Percentiles rank a stretch among this genome's conserved stretches.
Evolutionary conservation across 2,113 vertebrate species (phyloP).

Genomic region (Centropristis striata): DNA sequence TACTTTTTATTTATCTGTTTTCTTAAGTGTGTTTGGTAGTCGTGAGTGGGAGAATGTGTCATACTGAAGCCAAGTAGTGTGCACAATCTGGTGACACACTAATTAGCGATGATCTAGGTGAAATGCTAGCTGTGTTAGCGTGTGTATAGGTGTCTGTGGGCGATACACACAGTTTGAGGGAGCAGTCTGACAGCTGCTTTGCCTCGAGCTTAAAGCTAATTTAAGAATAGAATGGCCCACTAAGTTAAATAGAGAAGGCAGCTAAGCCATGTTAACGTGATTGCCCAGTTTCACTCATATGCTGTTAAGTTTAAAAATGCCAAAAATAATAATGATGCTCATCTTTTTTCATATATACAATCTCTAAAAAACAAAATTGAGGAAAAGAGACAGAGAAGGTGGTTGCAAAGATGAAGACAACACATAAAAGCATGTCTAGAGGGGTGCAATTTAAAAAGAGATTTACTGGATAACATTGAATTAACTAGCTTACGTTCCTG

Average conservation of each 20-base stretch:
- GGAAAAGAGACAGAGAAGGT: slow-evolving; percentile 6
- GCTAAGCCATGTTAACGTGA: slow-evolving; percentile 23
- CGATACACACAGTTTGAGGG: slow-evolving; percentile 66
- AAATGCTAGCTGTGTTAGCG: slow-evolving; percentile 70
- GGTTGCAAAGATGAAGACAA: slow-evolving; percentile 50
- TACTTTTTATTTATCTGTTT: slow-evolving; percentile 40
- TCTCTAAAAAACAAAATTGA: not conserved
- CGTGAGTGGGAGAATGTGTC: slow-evolving; percentile 44
- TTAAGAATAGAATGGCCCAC: slow-evolving; percentile 55
- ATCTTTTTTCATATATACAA: not conserved
- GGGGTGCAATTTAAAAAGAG: slow-evolving; percentile 66
- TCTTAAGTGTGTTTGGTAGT: slow-evolving; percentile 46
- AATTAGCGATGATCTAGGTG: slow-evolving; percentile 79
- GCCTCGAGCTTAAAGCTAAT: slow-evolving; percentile 68
- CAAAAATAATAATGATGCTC: slow-evolving; percentile 20
- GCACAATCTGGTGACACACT: slow-evolving; percentile 75
- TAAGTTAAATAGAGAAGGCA: slow-evolving; percentile 45
- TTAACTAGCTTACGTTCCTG: slow-evolving; percentile 64
- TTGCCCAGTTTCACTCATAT: slow-evolving; percentile 3
- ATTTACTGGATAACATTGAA: slow-evolving; percentile 68
- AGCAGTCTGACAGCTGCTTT: slow-evolving; percentile 73
- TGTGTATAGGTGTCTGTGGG: slow-evolving; percentile 69
- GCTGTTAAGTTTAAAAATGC: not conserved
- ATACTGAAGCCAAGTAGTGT: slow-evolving; percentile 53
- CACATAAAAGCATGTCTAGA: slow-evolving; percentile 58